Evolutionary conservation across 2,888 invertebrate genomes (phyloP).

Genomic region (Drosophila neonasuta): DNA sequence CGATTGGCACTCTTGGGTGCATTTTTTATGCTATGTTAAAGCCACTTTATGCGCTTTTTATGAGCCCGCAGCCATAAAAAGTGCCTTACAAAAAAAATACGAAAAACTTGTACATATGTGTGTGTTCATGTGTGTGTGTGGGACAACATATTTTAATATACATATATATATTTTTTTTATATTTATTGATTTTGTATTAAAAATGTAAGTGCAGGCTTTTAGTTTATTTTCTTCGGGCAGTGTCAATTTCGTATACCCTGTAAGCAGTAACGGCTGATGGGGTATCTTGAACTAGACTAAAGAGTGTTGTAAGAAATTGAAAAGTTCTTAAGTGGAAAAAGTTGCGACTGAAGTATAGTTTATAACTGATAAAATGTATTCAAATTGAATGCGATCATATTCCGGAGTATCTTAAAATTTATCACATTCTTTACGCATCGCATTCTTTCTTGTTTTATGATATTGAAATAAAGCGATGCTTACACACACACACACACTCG

Average conservation of each 20-base stretch:
- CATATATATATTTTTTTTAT: conserved; percentile 69
- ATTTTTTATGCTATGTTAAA: conserved; percentile 75
- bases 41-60: conserved; percentile 78
- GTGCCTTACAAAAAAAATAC: conserved; percentile 46
- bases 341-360: not conserved
- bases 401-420: not conserved
- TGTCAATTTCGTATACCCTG: conserved; percentile 39
- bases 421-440: not conserved
- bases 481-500: conserved; percentile 1
- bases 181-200: conserved; percentile 78
- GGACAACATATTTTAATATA: conserved; percentile 57
- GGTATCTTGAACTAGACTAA: not conserved
- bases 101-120: conserved; percentile 6
- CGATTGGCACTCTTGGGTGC: conserved; percentile 72
- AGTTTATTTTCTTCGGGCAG: conserved; percentile 55
- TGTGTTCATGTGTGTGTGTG: conserved; percentile 5
- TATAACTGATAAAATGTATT: too few species aligned
- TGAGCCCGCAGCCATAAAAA: conserved; percentile 76
- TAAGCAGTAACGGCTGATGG: not conserved
- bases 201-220: conserved; percentile 75
- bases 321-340: not conserved
- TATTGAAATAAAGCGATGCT: conserved; percentile 70
- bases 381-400: too few species aligned
- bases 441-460: conserved; percentile 51
- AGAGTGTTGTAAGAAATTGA: too few species aligned